Evolutionary conservation across 2,888 invertebrate species (phyloP), one percentile per base, ranked within the genome.

Genomic region (Halictus quadricinctus): DNA sequence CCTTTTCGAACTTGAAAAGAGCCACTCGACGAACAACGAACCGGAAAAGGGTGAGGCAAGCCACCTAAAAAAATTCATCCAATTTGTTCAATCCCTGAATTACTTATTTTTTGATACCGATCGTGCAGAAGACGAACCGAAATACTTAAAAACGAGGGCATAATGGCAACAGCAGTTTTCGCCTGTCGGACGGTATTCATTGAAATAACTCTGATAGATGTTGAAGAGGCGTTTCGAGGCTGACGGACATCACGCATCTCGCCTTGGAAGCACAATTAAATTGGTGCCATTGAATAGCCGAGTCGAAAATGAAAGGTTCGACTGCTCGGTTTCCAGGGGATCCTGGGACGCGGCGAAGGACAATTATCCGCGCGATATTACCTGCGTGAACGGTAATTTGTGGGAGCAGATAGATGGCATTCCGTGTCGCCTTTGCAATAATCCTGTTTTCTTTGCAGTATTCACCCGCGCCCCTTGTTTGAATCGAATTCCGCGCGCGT

Each of bases 301-400:
- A 85, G 72, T 80, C 72, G 79, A 58, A 72, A 77, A 85, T 41
- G 80, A 80, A 80, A 80, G 64, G 70, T 29, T 54, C 54, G n/a
- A 13, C 25, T 15, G 46, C 46, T 25, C 43, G 43, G 43, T 84
- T 75, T 79, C 75, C 72, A 83, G 64, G 8, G 83, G 75, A 78
- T 79, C 72, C 29, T 41, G 70, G 25, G 43, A 36, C 43, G 18
- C n/a, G 69, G 43, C 29, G 48, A 25, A 54, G 54, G 60, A 79
- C 84, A 83, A 84, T 84, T 84, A 84, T 77, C 84, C 74, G 25
- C 50, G 60, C 58, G 70, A 72, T 72, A 66, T 84, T 64, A 72
- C 36, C 12, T 15, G 82, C 74, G 43, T 43, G 66, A 18, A 79
- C 48, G 25, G 64, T 64, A 79, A 81, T 79, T 36, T 72, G 84